phyloP scores from a whole-genome alignment of 2,888 invertebrate species.

The Ichneumoninae sp. region DNA sequence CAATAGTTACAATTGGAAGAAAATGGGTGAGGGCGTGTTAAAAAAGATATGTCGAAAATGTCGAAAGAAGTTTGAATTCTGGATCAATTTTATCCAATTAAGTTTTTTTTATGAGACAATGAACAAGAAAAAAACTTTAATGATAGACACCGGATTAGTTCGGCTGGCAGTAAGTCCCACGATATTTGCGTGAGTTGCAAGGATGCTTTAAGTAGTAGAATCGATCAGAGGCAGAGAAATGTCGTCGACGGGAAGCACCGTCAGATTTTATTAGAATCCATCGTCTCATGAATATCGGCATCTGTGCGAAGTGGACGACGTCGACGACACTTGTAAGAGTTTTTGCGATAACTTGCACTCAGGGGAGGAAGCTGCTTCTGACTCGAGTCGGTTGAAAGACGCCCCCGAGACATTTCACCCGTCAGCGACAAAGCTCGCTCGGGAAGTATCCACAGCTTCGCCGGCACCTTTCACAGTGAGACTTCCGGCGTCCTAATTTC shows the following conservation, averaged over 20 bases:
- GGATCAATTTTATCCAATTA: background rate
- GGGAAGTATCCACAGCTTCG: background rate
- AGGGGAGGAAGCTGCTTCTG: constrained; percentile 16
- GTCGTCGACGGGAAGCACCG: background rate
- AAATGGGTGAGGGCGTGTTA: background rate
- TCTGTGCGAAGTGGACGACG: constrained; percentile 20
- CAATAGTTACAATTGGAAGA: background rate
- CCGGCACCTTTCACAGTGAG: background rate
- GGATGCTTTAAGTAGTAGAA: background rate
- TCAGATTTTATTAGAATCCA: constrained; percentile 38
- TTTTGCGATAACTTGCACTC: constrained; percentile 38
- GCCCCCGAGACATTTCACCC: constrained; percentile 12
- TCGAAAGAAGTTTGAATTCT: background rate
- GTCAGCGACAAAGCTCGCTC: constrained; percentile 8
- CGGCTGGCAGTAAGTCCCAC: background rate
- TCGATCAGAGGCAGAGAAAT: background rate
- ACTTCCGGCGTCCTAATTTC: constrained; percentile 12
- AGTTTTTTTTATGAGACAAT: background rate
- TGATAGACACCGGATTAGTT: background rate
- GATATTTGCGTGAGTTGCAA: background rate
- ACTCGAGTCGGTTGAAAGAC: constrained; percentile 19
- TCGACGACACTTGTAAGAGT: constrained; percentile 49
- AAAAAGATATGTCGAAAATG: background rate
- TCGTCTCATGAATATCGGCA: constrained; percentile 22
- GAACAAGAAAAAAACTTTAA: background rate